Base-by-base conservation (phyloP, 2,797 vertebrate genomes). In the Sebastes diploproa region DNA sequence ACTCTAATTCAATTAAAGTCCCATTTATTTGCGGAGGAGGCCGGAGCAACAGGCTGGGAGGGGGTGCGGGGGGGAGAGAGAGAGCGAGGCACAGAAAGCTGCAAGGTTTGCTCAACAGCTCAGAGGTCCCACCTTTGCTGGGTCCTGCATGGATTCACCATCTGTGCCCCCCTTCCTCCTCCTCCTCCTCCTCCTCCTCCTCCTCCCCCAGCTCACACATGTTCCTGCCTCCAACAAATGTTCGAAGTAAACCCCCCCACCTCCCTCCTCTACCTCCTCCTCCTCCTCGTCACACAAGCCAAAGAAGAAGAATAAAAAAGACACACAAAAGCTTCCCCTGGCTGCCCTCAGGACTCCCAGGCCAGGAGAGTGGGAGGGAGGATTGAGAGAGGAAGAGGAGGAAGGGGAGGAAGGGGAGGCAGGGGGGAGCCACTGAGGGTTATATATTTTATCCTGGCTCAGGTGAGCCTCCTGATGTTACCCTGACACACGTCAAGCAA, bases 1-100 rank as follows among this genome's bases (percentile, higher is more conserved):
- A 95, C 96, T 97, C 96, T 98, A 98, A 99, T 98, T 99, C 96
- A 98, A 99, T 99, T 98, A 98, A 98, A 98, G 96, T 96, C 96
- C 95, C 96, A 96, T 99, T 98, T 98, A 97, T 98, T 98, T 97
- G 96, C 96, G 27, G 84, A 95, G 95, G 96, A 97, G 96, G 96
- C 96, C 95, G 85, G 92, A 97, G 98, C 97, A 98, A 98, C 97
- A 98, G 97, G 97, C 97, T 95, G 95, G 92, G 88, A 75, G 27
- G 12, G 29, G 29, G 2, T 50, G 18, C 0, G 16, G 7, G 22
- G 11, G 13, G 4, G 8, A 60, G 7, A 54, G 7, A 54, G 75
- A 16, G 55, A 18, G 70, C 62, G 75, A 65, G 77, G 71, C 29
- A 78, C 63, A 91, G 91, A 76, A 92, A 93, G 96, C 92, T 94